Conservation (phyloP, 2,113 vertebrate genomes). For the Canis aureus region DNA sequence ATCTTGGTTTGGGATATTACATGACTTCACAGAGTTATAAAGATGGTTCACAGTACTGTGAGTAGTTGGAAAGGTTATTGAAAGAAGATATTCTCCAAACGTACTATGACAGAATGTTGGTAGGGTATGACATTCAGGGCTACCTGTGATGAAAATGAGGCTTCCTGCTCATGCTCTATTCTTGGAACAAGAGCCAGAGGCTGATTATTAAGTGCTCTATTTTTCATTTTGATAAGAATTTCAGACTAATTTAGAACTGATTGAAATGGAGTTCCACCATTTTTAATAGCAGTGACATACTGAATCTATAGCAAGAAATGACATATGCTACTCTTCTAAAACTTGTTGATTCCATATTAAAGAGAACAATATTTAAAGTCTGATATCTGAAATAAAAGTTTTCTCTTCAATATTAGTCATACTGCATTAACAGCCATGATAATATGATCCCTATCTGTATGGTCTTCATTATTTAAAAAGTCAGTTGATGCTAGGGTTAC, state of each 20-base stretch:
- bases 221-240: slow-evolving; percentile 25
- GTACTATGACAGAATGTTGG: neutral
- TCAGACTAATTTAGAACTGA: neutral
- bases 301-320: neutral
- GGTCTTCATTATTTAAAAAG: neutral
- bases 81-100: neutral
- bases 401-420: neutral
- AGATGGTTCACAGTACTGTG: neutral
- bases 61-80: neutral
- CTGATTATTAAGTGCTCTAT: neutral
- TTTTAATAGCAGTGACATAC: neutral
- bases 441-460: neutral
- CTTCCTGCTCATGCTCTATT: neutral
- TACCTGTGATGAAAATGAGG: neutral
- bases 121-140: neutral
- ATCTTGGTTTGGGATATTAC: neutral
- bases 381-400: neutral
- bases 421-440: neutral
- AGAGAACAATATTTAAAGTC: neutral
- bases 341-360: neutral
- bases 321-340: neutral
- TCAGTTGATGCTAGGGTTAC: neutral
- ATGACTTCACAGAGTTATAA: neutral
- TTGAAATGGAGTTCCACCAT: neutral
- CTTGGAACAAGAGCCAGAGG: neutral